Conservation (phyloP, 2,888 invertebrate genomes). For the Sclerodermus sp. region DNA sequence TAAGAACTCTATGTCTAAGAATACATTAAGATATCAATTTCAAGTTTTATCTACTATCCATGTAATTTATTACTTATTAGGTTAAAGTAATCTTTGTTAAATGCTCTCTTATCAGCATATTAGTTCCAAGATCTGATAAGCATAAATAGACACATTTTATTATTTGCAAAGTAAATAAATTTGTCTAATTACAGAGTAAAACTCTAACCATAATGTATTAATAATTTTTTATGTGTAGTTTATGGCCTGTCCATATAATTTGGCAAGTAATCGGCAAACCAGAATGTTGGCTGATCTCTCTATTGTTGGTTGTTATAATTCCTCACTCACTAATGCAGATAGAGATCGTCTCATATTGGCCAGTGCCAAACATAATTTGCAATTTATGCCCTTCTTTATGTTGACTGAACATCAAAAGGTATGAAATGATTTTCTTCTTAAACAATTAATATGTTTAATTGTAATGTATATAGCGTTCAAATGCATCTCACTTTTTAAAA, state of each 20-base stretch:
- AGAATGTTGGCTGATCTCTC: slow-evolving; percentile 96
- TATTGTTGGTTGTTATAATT: slow-evolving; percentile 94
- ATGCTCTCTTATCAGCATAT: not conserved
- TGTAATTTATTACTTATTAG: slow-evolving; percentile 1
- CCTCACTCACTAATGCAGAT: slow-evolving; percentile 72
- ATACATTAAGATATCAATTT: slow-evolving; percentile 22
- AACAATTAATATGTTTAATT: not conserved
- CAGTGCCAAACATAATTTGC: slow-evolving; percentile 93
- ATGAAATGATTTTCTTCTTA: slow-evolving; percentile 23
- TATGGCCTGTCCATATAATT: slow-evolving; percentile 86
- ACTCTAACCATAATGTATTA: too few species aligned
- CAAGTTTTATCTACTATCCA: slow-evolving; percentile 10
- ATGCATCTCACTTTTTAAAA: not conserved
- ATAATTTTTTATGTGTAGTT: slow-evolving; percentile 63
- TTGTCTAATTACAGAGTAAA: too few species aligned
- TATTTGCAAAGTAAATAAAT: not conserved
- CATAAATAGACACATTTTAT: not conserved
- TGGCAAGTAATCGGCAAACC: slow-evolving; percentile 96
- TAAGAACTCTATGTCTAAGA: slow-evolving; percentile 18
- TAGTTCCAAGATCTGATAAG: not conserved
- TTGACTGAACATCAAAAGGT: slow-evolving; percentile 94
- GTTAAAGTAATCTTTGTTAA: not conserved
- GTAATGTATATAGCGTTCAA: not conserved
- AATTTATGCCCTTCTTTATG: slow-evolving; percentile 96
- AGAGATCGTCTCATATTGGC: slow-evolving; percentile 85